Conservation (phyloP, 2,797 vertebrate genomes). For the Onychomys arenicola region DNA sequence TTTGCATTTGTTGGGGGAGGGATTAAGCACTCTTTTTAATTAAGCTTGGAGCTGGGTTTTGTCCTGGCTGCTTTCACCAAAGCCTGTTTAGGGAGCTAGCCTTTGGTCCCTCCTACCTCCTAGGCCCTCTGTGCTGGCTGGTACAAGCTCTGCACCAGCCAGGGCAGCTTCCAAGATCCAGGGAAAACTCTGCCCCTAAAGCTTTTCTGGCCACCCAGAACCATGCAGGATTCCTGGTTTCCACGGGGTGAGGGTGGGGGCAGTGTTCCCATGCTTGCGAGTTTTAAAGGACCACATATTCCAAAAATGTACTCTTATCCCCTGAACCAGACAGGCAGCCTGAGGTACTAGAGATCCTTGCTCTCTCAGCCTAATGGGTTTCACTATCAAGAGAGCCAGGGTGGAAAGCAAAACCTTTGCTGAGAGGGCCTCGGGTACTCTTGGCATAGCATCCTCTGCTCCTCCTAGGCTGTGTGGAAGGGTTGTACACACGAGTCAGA, state of each 20-base stretch:
- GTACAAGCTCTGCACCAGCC: neutral
- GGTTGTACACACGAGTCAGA: neutral
- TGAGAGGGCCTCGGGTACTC: neutral
- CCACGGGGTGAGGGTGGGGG: neutral
- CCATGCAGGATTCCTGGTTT: neutral
- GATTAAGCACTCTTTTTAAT: constrained; percentile 58
- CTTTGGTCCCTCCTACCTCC: constrained; percentile 60
- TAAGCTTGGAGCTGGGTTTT: constrained; percentile 53
- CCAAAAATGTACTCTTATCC: neutral
- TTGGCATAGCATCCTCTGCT: neutral
- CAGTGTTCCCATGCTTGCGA: fast-evolving
- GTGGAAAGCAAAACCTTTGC: neutral
- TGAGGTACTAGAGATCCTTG: neutral
- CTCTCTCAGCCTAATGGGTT: neutral
- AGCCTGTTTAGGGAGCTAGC: constrained; percentile 3
- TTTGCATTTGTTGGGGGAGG: constrained; percentile 54
- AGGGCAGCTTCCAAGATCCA: constrained; percentile 20
- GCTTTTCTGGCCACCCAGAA: constrained; percentile 22
- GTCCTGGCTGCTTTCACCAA: constrained; percentile 63
- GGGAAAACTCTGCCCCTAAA: constrained; percentile 25
- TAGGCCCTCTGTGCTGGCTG: constrained; percentile 18
- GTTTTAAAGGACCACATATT: neutral
- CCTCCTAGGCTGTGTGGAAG: neutral
- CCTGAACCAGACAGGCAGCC: neutral
- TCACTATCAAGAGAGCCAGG: neutral